These are phyloP conservation scores for Apis florea DNA, from an alignment of 1,140 invertebrate genomes.

Conservation along the genomic window DNA sequence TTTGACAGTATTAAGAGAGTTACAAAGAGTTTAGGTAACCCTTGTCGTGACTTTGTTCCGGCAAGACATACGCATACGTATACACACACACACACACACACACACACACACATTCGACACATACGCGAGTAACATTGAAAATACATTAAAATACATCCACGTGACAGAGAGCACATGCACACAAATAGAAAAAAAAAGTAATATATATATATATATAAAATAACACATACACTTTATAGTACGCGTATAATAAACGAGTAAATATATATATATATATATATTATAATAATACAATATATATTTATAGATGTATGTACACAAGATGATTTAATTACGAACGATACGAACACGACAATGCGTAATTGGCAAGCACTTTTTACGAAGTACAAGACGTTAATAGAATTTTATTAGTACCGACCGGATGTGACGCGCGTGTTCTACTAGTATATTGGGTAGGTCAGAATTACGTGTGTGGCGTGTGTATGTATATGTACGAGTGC, in stretches of 20 bases:
- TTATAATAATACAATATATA: conserved; percentile 32
- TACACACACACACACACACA: not conserved
- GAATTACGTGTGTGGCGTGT: not conserved
- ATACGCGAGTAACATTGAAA: not conserved
- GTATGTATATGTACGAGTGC: not conserved
- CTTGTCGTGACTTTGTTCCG: conserved; percentile 49
- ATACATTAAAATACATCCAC: not conserved
- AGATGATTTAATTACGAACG: conserved; percentile 5
- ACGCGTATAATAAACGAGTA: conserved; percentile 22
- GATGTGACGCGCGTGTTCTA: conserved; percentile 29
- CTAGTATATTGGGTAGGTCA: no score
- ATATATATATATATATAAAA: not conserved
- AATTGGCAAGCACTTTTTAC: conserved; percentile 53
- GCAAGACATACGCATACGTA: conserved; percentile 8
- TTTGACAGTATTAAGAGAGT: conserved; percentile 68
- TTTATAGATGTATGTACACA: conserved; percentile 31
- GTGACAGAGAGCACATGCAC: no score
- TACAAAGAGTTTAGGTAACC: conserved; percentile 65
- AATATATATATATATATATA: conserved; percentile 13
- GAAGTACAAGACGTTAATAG: conserved; percentile 55
- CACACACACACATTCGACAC: not conserved
- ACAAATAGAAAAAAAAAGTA: not conserved
- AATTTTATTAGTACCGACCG: conserved; percentile 38
- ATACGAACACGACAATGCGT: not conserved
- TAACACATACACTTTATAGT: conserved; percentile 20